phyloP scores from a whole-genome alignment of 2,797 vertebrate genomes.

The Cossypha polioptera region DNA sequence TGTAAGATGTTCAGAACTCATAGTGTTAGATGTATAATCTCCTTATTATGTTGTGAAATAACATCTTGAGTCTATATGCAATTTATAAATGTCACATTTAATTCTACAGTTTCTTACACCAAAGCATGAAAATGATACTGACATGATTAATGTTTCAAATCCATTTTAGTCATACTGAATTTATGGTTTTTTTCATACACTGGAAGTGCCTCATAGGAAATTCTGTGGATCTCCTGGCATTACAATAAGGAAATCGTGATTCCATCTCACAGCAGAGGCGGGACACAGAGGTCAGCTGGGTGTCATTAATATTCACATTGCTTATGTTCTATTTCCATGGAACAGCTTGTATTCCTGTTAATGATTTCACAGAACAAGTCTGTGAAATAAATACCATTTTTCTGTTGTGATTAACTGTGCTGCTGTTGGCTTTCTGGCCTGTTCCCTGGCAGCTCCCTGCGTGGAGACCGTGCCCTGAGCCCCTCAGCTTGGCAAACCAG shows the following conservation, averaged over 20 bases:
- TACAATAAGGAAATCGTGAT: rapidly evolving
- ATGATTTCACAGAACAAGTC: not conserved
- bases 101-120: not conserved
- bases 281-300: not conserved
- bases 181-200: not conserved
- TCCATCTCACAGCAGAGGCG: not conserved
- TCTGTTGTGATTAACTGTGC: not conserved
- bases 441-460: not conserved
- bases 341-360: not conserved
- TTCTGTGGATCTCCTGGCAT: not conserved
- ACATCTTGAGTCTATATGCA: not conserved
- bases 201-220: not conserved
- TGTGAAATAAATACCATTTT: not conserved
- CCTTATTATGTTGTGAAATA: not conserved
- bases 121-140: not conserved
- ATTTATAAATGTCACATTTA: not conserved
- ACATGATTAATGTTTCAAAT: not conserved
- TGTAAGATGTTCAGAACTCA: not conserved
- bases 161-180: not conserved
- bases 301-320: not conserved
- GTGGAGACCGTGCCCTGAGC: rapidly evolving
- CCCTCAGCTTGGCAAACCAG: not conserved
- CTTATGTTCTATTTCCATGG: not conserved
- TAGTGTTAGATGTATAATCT: not conserved
- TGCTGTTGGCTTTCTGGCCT: not conserved